These are phyloP conservation scores for Hydrolagus colliei DNA, from an alignment of 2,797 vertebrate genomes.

Conservation along the genomic window DNA sequence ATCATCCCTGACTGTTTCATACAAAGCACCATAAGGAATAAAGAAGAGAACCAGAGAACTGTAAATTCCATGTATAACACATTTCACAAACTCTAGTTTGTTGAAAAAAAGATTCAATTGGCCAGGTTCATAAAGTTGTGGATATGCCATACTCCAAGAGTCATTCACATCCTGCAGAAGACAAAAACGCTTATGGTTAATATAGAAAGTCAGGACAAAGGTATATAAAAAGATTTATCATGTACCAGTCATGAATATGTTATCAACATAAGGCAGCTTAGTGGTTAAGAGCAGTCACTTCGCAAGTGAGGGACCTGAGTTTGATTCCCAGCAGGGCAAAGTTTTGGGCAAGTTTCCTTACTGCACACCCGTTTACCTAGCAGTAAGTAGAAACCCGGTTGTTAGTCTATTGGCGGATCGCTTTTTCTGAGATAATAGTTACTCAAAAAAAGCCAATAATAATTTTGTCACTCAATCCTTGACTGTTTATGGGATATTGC, in stretches of 20 bases:
- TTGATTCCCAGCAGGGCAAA: no score
- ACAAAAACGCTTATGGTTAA: neutral
- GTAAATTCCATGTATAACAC: constrained; percentile 77
- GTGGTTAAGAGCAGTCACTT: no score
- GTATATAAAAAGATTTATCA: neutral
- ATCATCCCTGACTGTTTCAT: constrained; percentile 69
- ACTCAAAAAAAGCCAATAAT: no score
- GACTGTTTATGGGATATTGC: no score
- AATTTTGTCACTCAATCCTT: no score
- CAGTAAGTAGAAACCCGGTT: no score
- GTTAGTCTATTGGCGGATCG: no score
- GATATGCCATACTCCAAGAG: constrained; percentile 78
- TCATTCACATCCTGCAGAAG: constrained; percentile 78
- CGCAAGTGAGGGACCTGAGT: no score
- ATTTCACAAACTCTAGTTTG: constrained; percentile 68
- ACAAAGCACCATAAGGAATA: constrained; percentile 73
- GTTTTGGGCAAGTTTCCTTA: no score
- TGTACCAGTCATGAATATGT: neutral
- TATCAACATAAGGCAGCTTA: no score
- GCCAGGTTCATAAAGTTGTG: constrained; percentile 80
- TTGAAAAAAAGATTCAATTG: constrained; percentile 82
- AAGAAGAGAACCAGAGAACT: constrained; percentile 89
- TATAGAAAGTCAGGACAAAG: neutral
- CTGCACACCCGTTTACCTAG: no score
- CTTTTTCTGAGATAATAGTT: no score